phyloP scores from a whole-genome alignment of 2,113 vertebrate genomes.

The Morone saxatilis region DNA sequence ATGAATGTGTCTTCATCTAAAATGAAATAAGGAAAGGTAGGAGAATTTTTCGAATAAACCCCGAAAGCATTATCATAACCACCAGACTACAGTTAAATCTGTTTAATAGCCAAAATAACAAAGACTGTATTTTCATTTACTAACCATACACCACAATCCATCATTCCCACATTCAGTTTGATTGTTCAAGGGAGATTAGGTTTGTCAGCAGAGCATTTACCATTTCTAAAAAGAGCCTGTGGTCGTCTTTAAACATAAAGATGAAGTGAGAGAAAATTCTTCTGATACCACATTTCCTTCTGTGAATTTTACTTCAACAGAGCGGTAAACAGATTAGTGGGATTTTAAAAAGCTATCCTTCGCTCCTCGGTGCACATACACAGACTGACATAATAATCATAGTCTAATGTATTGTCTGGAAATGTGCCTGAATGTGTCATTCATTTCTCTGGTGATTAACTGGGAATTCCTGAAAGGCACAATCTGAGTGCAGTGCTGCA shows the following conservation, averaged over 20 bases:
- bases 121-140: conserved; percentile 2
- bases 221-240: conserved; percentile 51
- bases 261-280: conserved; percentile 44
- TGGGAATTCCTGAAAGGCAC: conserved; percentile 27
- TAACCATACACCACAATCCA: background rate
- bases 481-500: background rate
- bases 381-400: conserved; percentile 52
- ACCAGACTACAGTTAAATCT: background rate
- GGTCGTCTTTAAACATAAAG: conserved; percentile 43
- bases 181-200: conserved; percentile 51
- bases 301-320: conserved; percentile 32
- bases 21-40: background rate
- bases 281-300: conserved; percentile 31
- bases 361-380: conserved; percentile 23
- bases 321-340: conserved; percentile 67
- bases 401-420: conserved; percentile 46
- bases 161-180: conserved; percentile 32
- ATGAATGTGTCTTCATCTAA: background rate
- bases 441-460: conserved; percentile 38
- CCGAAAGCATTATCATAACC: background rate
- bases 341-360: conserved; percentile 55
- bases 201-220: conserved; percentile 64
- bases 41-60: background rate
- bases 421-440: conserved; percentile 29
- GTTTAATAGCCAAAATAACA: conserved; percentile 18